Percentiles rank a stretch among this genome's conserved stretches.
Evolutionary conservation across 2,888 invertebrate species (phyloP).

Genomic region (Drosophila acutilabella): DNA sequence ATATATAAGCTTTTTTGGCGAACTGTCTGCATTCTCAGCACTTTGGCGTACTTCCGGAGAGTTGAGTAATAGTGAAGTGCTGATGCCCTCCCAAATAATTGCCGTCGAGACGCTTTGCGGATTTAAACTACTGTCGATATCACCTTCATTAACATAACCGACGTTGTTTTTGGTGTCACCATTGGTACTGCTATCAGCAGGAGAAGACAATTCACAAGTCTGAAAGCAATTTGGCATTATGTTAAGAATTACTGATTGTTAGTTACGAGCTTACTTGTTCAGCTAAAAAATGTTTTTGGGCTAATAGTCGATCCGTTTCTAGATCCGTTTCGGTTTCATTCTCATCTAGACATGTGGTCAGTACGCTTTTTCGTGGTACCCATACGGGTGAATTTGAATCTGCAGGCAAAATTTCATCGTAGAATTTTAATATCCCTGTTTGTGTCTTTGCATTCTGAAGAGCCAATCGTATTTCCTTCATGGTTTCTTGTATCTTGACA

Average conservation of each 20-base stretch:
- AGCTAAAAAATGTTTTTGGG: constrained; percentile 96
- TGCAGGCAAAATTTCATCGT: constrained; percentile 82
- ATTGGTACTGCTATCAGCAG: constrained; percentile 70
- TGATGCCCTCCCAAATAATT: constrained; percentile 84
- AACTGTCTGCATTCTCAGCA: constrained; percentile 80
- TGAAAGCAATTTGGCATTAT: not conserved
- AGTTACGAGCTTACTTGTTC: constrained; percentile 85
- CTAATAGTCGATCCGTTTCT: constrained; percentile 97
- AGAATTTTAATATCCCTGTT: constrained; percentile 83
- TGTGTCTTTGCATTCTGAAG: constrained; percentile 86
- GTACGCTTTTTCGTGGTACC: constrained; percentile 81
- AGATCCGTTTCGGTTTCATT: constrained; percentile 98
- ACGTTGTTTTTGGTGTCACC: constrained; percentile 35
- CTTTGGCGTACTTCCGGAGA: constrained; percentile 84
- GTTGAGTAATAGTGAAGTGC: constrained; percentile 82
- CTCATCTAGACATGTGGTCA: constrained; percentile 85
- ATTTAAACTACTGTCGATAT: constrained; percentile 65
- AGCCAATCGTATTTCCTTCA: constrained; percentile 93
- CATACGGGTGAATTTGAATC: constrained; percentile 84
- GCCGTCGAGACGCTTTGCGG: constrained; percentile 83
- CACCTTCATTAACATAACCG: constrained; percentile 33
- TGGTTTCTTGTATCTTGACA: constrained; percentile 87
- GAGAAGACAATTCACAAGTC: constrained; percentile 49
- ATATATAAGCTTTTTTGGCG: constrained; percentile 83
- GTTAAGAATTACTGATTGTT: not conserved